Percentiles rank a stretch among this genome's conserved stretches.
Evolutionary conservation across 2,888 invertebrate genomes (phyloP).

Genomic region (Pristionchus entomophagus): DNA sequence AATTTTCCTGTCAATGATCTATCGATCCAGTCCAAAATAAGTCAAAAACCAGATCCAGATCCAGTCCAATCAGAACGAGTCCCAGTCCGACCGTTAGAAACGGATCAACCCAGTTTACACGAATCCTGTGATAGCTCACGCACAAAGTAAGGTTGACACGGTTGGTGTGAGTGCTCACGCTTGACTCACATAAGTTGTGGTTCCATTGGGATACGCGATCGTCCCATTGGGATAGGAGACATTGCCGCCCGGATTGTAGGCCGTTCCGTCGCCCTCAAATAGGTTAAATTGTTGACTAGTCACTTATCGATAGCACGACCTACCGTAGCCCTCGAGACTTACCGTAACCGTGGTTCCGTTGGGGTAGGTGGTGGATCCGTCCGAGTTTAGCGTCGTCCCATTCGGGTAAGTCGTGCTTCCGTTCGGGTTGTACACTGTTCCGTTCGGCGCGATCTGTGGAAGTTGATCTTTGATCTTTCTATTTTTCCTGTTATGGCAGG

Average conservation of each 20-base stretch:
- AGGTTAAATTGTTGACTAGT: not conserved
- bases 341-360: constrained; percentile 37
- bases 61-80: too few relatives aligned
- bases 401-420: constrained; percentile 20
- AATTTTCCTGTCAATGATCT: too few relatives aligned
- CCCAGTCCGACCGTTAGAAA: too few relatives aligned
- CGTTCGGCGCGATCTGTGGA: constrained; percentile 6
- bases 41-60: too few relatives aligned
- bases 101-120: too few relatives aligned
- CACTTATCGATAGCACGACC: not conserved
- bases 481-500: too few relatives aligned
- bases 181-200: not conserved
- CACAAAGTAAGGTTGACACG: too few relatives aligned
- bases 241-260: not conserved
- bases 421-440: constrained; percentile 28
- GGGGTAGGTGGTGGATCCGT: not conserved
- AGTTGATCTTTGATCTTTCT: not conserved
- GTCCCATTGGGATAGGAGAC: constrained; percentile 20
- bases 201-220: not conserved
- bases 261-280: not conserved
- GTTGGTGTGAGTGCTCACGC: too few relatives aligned
- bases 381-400: not conserved
- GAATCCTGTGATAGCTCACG: too few relatives aligned
- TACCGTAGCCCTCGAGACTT: not conserved
- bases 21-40: too few relatives aligned